Conservation (phyloP, 1,140 invertebrate genomes). For the Rhynchophorus ferrugineus region DNA sequence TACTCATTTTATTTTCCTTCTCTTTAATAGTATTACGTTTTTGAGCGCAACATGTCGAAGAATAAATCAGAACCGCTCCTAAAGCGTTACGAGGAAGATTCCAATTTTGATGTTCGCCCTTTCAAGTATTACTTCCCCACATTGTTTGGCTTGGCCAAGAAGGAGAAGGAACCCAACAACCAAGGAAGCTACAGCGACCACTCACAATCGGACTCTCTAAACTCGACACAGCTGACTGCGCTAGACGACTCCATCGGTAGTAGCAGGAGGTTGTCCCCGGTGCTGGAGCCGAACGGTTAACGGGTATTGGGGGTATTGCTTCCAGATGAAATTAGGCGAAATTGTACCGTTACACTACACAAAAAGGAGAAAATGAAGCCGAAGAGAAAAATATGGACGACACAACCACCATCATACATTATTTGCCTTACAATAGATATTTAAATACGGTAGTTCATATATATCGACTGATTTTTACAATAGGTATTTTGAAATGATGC, state of each 20-base stretch:
- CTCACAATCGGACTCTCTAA: slow-evolving; percentile 13
- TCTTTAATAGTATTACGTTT: slow-evolving; percentile 26
- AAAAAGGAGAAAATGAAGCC: slow-evolving; percentile 3
- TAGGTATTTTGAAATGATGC: slow-evolving; percentile 3
- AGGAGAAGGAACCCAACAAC: slow-evolving; percentile 10
- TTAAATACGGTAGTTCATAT: slow-evolving; percentile 3
- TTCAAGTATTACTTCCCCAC: slow-evolving; percentile 26
- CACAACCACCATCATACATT: not conserved
- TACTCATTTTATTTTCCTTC: no score
- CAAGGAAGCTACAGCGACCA: slow-evolving; percentile 6
- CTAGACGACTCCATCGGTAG: slow-evolving; percentile 27
- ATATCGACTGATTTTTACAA: slow-evolving; percentile 17
- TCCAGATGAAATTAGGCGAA: no score
- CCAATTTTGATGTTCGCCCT: slow-evolving; percentile 31
- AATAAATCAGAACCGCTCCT: slow-evolving; percentile 22
- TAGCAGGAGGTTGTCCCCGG: slow-evolving; percentile 23
- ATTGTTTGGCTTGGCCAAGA: slow-evolving; percentile 23
- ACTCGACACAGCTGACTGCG: slow-evolving; percentile 27
- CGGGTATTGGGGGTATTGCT: not conserved
- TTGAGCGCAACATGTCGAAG: slow-evolving; percentile 19
- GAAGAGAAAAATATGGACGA: not conserved
- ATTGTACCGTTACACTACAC: no score
- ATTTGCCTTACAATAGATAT: slow-evolving; percentile 15
- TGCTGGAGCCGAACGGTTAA: slow-evolving; percentile 35
- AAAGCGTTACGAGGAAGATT: slow-evolving; percentile 29